These are phyloP conservation scores for Schizopygopsis pylzovi DNA, from an alignment of 2,797 vertebrate species.

Conservation along the genomic window DNA sequence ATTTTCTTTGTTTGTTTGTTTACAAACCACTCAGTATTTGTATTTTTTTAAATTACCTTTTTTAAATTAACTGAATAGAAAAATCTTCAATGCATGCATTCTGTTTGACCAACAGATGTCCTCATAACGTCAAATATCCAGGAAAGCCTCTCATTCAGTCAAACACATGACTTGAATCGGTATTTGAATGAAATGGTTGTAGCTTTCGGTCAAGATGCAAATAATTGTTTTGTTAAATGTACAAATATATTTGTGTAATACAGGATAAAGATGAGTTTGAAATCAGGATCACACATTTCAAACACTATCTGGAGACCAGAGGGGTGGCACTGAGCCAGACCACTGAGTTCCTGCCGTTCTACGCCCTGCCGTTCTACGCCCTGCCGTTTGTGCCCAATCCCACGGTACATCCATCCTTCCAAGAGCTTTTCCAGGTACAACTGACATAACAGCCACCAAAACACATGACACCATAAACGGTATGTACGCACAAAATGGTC, in stretches of 20 bases:
- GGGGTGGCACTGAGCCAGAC: constrained; percentile 90
- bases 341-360: constrained; percentile 93
- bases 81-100: constrained; percentile 52
- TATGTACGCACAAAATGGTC: no score
- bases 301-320: constrained; percentile 90
- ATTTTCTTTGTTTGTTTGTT: no score
- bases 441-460: background rate
- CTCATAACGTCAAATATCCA: background rate
- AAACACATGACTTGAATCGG: background rate
- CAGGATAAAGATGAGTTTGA: constrained; percentile 86
- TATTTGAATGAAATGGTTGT: background rate
- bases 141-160: background rate
- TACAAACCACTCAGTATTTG: no score
- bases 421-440: constrained; percentile 90
- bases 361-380: constrained; percentile 95
- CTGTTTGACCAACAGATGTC: constrained; percentile 57
- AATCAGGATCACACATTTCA: constrained; percentile 86
- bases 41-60: no score
- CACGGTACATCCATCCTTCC: constrained; percentile 88
- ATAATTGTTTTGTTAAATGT: background rate
- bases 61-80: background rate
- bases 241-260: background rate
- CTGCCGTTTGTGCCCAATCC: constrained; percentile 95
- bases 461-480: background rate
- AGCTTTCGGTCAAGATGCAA: background rate